A percentile compares a stretch with the other conserved stretches of the same genome.
These are phyloP conservation scores for Philonicus albiceps DNA, from an alignment of 2,888 invertebrate genomes.

Conservation along the genomic window DNA sequence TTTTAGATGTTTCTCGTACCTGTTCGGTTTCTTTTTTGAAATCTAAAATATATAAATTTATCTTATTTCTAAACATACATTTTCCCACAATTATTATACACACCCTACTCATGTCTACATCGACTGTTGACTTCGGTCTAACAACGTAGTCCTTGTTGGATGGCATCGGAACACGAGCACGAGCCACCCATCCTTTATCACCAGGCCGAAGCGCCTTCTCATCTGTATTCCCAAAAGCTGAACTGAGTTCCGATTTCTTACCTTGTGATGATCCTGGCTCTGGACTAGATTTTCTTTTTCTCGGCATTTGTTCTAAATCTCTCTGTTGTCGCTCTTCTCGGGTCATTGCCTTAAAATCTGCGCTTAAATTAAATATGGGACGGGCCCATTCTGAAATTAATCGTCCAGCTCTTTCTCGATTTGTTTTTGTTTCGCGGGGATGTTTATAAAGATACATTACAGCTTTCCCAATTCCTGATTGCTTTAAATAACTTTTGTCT, in stretches of 20 bases:
- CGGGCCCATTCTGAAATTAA: slow-evolving; percentile 98
- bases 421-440: slow-evolving; percentile 93
- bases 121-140: slow-evolving; percentile 89
- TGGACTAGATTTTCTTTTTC: slow-evolving; percentile 57
- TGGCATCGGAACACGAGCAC: slow-evolving; percentile 94
- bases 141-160: slow-evolving; percentile 97
- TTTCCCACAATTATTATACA: slow-evolving; percentile 52
- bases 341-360: slow-evolving; percentile 89
- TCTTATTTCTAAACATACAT: background rate
- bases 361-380: slow-evolving; percentile 95
- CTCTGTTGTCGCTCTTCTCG: slow-evolving; percentile 94
- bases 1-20: slow-evolving; percentile 93
- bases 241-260: slow-evolving; percentile 68
- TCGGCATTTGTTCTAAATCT: slow-evolving; percentile 85
- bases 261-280: slow-evolving; percentile 64
- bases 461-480: slow-evolving; percentile 97
- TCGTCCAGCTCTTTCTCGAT: slow-evolving; percentile 88
- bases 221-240: slow-evolving; percentile 68
- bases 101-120: slow-evolving; percentile 84
- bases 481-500: slow-evolving; percentile 88
- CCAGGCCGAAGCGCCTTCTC: slow-evolving; percentile 84
- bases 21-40: slow-evolving; percentile 83
- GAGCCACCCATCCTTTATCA: slow-evolving; percentile 92
- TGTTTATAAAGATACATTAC: slow-evolving; percentile 99
- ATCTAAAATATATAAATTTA: slow-evolving; percentile 64